Conservation (phyloP, 2,888 invertebrate species). For the Nymphalis c-album region DNA sequence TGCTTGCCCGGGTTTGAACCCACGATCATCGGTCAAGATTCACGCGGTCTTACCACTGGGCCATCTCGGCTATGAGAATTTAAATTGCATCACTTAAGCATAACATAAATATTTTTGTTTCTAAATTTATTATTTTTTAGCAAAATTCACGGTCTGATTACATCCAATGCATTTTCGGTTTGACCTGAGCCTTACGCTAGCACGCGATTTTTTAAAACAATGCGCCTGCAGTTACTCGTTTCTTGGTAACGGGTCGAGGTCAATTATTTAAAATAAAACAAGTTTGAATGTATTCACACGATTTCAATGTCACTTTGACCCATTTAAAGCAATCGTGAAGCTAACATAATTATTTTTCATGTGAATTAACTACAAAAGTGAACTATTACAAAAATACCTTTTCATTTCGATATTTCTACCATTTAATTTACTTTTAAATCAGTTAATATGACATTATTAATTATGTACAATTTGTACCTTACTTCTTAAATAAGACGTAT, state of each 20-base stretch:
- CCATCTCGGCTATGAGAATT: too few species aligned
- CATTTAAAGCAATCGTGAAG: not conserved
- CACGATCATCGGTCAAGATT: too few species aligned
- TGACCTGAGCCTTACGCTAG: not conserved
- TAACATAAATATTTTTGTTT: too few species aligned
- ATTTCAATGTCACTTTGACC: not conserved
- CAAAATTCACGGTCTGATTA: not conserved
- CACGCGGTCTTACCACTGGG: too few species aligned
- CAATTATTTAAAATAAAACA: not conserved
- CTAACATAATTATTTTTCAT: not conserved
- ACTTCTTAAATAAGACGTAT: too few species aligned
- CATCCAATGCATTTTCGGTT: not conserved
- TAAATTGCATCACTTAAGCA: too few species aligned
- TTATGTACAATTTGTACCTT: not conserved
- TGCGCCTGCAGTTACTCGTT: not conserved
- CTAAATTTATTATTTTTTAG: too few species aligned
- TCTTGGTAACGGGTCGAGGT: not conserved
- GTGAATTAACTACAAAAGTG: not conserved
- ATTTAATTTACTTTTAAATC: not conserved
- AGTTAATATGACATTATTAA: not conserved
- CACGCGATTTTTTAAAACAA: not conserved
- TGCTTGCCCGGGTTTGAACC: too few species aligned
- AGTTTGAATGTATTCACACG: not conserved
- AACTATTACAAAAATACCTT: not conserved
- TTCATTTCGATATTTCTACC: not conserved